phyloP scores from a whole-genome alignment of 2,888 invertebrate genomes.

The Drosophila sordidula region DNA sequence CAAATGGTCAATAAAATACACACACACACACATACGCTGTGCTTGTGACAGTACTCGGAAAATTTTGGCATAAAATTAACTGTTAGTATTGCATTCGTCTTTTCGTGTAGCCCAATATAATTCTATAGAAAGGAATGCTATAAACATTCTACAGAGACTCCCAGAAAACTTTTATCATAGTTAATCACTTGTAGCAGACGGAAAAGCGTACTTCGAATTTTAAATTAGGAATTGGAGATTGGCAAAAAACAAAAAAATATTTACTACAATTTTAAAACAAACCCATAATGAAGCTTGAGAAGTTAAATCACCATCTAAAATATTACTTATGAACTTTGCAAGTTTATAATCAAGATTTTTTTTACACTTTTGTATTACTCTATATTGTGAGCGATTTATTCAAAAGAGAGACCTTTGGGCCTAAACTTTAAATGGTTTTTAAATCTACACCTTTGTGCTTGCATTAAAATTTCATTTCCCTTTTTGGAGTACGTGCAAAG shows the following conservation, averaged over 20 bases:
- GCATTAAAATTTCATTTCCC: background rate
- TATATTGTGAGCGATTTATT: no score
- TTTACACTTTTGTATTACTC: no score
- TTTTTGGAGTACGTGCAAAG: background rate
- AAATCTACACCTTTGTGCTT: background rate
- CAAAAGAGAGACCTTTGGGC: background rate
- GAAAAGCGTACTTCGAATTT: background rate
- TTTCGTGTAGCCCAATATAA: constrained; percentile 4
- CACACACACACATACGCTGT: background rate
- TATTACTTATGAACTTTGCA: no score
- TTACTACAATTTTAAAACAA: no score
- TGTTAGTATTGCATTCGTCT: constrained; percentile 2
- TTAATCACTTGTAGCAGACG: background rate
- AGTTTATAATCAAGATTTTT: no score
- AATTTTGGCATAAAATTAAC: constrained; percentile 13
- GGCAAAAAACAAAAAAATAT: no score
- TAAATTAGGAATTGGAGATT: no score
- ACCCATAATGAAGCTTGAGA: no score
- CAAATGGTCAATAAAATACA: constrained; percentile 40
- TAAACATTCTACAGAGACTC: background rate
- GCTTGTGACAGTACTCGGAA: constrained; percentile 9
- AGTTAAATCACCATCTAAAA: no score
- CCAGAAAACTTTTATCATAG: background rate
- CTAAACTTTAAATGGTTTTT: no score
- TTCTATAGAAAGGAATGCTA: constrained; percentile 13